Evolutionary conservation across 1,140 invertebrate genomes (phyloP), one percentile per base, ranked within the genome.

Genomic region (Aphidius ervi): DNA sequence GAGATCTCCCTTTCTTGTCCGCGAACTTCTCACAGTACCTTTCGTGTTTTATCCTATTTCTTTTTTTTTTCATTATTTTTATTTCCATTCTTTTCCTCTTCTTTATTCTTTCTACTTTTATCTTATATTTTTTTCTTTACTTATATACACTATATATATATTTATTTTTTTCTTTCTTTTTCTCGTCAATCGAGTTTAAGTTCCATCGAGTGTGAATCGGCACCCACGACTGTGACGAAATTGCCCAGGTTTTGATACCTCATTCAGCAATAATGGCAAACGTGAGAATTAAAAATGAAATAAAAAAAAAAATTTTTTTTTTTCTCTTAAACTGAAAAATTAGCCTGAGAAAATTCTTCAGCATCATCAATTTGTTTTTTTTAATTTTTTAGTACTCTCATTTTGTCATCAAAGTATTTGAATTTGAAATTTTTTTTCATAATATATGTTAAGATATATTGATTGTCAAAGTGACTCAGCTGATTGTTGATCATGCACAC

Each of bases 1-100:
- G 63, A 67, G 56, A 64, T 64, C 63, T 50, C 61, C 49, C 55
- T 48, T 31, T 31, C 2, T 31, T 31, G 23, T 31, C 23, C 23
- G 23, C 23, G 23, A 31, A 31, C 23, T 31, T 31, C 23, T 31
- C 23, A 31, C 23, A 31, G 23, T 31, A 31, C 4, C 4, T 31
- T 31, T 31, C 23, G 23, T 31, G 23, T 31, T 31, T 31, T 48
- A 42, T 56, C 39, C 23, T 50, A 7, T 56, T 6, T 45, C 4
- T 46, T n/a, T 16, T 46, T 37, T n/a, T 8, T 8, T 16, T 48
- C 47, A 20, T 16, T 16, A n/a, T 50, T 9, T 50, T 3, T 37
- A 31, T 40, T 47, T 31, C n/a, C 40, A 10, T 31, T 31, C 53
- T 56, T 7, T 23, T 56, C n/a, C 6, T 37, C 45, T 39, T 57